phyloP scores from a whole-genome alignment of 1,140 invertebrate genomes.

The Drosophila pachea region DNA sequence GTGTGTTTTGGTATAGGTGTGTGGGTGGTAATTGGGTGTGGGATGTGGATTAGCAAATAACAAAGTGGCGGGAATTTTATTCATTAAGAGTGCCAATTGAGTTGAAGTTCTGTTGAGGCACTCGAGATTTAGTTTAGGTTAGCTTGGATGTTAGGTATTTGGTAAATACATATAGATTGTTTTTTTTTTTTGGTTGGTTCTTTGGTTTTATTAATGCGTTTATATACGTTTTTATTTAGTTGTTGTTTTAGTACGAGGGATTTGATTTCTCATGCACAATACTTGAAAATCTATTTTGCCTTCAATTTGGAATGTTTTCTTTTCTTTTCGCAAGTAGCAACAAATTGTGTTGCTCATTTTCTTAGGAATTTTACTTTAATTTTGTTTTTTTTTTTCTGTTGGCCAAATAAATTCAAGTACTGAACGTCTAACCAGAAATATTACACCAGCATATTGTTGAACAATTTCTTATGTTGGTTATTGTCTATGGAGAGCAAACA shows the following conservation, averaged over 20 bases:
- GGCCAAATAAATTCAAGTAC: slow-evolving; percentile 79
- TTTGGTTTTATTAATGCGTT: slow-evolving; percentile 55
- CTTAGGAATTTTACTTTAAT: background rate
- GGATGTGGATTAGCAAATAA: slow-evolving; percentile 34
- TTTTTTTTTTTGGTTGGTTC: slow-evolving; percentile 34
- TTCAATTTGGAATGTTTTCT: slow-evolving; percentile 26
- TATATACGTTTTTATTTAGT: slow-evolving; percentile 60
- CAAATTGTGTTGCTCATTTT: slow-evolving; percentile 39
- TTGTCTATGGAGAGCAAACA: slow-evolving; percentile 64
- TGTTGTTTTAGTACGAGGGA: slow-evolving; percentile 71
- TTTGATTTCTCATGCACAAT: slow-evolving; percentile 78
- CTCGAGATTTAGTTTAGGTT: slow-evolving; percentile 22
- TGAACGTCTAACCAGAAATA: slow-evolving; percentile 79
- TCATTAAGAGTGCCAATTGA: slow-evolving; percentile 34
- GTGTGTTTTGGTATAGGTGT: slow-evolving; percentile 15
- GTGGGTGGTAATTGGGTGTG: slow-evolving; percentile 12
- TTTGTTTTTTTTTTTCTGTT: slow-evolving; percentile 24
- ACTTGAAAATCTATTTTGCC: slow-evolving; percentile 79
- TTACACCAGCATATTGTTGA: slow-evolving; percentile 79
- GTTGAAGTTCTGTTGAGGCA: slow-evolving; percentile 22
- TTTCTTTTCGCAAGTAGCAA: slow-evolving; percentile 55
- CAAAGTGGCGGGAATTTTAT: slow-evolving; percentile 26
- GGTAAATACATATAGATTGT: background rate
- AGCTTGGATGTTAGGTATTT: slow-evolving; percentile 34
- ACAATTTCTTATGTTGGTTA: slow-evolving; percentile 71